These are phyloP conservation scores for Geotrypetes seraphini DNA, from an alignment of 2,797 vertebrate species.

Conservation along the genomic window DNA sequence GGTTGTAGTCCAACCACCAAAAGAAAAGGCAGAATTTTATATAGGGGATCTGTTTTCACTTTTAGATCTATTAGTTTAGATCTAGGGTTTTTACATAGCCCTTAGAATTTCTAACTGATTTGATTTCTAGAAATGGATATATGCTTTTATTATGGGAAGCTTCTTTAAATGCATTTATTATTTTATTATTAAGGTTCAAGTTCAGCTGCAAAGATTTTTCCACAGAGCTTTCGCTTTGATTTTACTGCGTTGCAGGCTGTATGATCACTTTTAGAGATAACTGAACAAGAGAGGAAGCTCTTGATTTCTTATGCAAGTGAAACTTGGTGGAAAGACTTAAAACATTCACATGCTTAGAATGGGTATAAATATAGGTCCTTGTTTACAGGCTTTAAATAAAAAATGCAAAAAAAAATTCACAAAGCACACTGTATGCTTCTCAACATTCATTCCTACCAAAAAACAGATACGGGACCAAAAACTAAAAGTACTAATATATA, in stretches of 20 bases:
- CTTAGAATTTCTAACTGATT: slow-evolving; percentile 66
- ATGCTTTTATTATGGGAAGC: slow-evolving; percentile 56
- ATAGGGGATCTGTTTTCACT: slow-evolving; percentile 59
- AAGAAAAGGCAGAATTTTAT: too few species aligned
- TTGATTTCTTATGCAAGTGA: slow-evolving; percentile 50
- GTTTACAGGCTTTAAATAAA: slow-evolving; percentile 74
- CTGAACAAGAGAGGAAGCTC: slow-evolving; percentile 42
- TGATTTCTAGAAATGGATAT: slow-evolving; percentile 63
- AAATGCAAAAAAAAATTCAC: slow-evolving; percentile 62
- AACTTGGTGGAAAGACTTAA: slow-evolving; percentile 46
- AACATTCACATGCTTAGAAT: slow-evolving; percentile 41
- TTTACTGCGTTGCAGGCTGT: slow-evolving; percentile 57
- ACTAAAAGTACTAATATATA: too few species aligned
- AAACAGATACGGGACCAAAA: too few species aligned
- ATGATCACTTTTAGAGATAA: slow-evolving; percentile 31
- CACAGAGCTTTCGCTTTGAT: slow-evolving; percentile 88
- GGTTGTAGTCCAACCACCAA: too few species aligned
- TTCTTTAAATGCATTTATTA: slow-evolving; percentile 59
- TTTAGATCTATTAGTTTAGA: slow-evolving; percentile 72
- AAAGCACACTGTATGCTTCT: too few species aligned
- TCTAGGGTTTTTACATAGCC: slow-evolving; percentile 76
- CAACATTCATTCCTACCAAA: too few species aligned
- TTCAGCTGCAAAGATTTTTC: slow-evolving; percentile 58
- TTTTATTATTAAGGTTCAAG: slow-evolving; percentile 42
- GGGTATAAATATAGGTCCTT: slow-evolving; percentile 45